Conservation (phyloP, 2,888 invertebrate species). For the Serrognathus titanus region DNA sequence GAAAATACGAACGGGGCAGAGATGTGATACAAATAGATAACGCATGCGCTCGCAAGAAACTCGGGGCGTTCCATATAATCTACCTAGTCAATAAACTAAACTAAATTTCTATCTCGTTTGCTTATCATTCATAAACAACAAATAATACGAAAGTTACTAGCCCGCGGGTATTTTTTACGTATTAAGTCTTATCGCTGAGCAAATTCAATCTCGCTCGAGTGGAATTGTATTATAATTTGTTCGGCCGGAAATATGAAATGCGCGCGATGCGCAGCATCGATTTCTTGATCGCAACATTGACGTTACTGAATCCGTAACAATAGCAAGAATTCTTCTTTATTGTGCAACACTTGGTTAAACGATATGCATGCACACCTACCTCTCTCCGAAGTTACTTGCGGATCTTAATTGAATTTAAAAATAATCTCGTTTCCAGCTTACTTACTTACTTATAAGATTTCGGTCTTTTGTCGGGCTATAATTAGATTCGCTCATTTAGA, state of each 20-base stretch:
- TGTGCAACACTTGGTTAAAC: too few relatives aligned
- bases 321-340: too few relatives aligned
- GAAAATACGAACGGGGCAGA: conserved; percentile 20
- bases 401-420: conserved; percentile 12
- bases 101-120: conserved; percentile 12
- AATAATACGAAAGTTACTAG: conserved; percentile 9
- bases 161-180: neutral
- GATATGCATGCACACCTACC: too few relatives aligned
- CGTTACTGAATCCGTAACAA: neutral
- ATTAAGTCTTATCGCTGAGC: conserved; percentile 1
- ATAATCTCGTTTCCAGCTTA: conserved; percentile 12
- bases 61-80: conserved; percentile 12
- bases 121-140: conserved; percentile 11
- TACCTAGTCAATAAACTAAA: conserved; percentile 11
- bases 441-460: conserved; percentile 10
- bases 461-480: conserved; percentile 9
- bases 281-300: conserved; percentile 1
- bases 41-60: conserved; percentile 24
- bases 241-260: neutral
- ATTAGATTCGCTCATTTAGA: conserved; percentile 8
- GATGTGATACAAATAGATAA: conserved; percentile 18
- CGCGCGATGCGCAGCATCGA: conserved; percentile 7
- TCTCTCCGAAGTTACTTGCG: neutral
- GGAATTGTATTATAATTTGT: neutral
- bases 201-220: conserved; percentile 3